Evolutionary conservation across 2,797 vertebrate genomes (phyloP).

Genomic region (Peromyscus eremicus): DNA sequence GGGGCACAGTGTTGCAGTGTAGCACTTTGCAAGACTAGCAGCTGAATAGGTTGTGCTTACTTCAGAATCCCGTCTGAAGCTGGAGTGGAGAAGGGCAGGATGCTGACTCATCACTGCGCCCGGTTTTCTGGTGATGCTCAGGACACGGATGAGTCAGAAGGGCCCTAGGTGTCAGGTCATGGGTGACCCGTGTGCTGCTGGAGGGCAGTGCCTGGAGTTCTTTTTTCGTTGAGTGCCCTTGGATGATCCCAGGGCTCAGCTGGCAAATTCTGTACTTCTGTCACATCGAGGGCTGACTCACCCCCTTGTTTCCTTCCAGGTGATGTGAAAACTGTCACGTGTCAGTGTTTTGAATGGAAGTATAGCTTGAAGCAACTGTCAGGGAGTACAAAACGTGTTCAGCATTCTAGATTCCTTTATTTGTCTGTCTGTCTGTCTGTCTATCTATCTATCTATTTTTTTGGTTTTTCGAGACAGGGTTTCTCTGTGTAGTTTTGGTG

Average conservation of each 20-base stretch:
- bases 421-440: too few relatives aligned
- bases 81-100: too few relatives aligned
- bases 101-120: not conserved
- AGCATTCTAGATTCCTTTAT: rapidly evolving
- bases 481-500: too few relatives aligned
- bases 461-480: too few relatives aligned
- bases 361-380: not conserved
- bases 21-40: not conserved
- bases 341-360: not conserved
- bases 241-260: not conserved
- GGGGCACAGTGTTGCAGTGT: not conserved
- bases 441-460: too few relatives aligned
- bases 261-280: not conserved
- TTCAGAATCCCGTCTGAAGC: not conserved
- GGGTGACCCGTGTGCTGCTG: not conserved
- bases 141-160: not conserved
- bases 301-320: not conserved
- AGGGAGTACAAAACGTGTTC: not conserved
- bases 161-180: not conserved
- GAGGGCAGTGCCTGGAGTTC: not conserved
- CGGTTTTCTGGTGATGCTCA: not conserved
- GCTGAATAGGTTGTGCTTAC: not conserved
- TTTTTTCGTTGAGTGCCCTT: not conserved
- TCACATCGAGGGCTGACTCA: not conserved
- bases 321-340: not conserved